Conservation (phyloP, 2,113 vertebrate species). For the Trichomycterus rosablanca region DNA sequence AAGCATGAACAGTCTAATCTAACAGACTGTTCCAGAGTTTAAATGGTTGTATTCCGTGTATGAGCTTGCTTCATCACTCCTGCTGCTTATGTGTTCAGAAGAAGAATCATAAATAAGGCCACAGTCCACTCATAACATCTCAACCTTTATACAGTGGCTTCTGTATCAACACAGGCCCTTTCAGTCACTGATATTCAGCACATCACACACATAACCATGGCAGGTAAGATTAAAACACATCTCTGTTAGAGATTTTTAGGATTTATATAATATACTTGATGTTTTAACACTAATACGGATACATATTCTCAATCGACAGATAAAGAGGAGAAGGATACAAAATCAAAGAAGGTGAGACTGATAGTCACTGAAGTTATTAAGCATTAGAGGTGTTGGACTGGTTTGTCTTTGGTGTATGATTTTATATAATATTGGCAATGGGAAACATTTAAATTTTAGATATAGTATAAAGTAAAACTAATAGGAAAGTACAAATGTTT, state of each 20-base stretch:
- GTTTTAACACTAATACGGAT: background rate
- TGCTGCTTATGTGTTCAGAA: background rate
- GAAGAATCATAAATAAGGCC: conserved; percentile 52
- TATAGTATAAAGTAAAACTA: too few species aligned
- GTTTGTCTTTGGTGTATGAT: too few species aligned
- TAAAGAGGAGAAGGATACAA: conserved; percentile 46
- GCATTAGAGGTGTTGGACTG: too few species aligned
- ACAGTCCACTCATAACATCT: conserved; percentile 46
- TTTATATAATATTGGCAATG: too few species aligned
- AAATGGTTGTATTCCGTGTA: too few species aligned
- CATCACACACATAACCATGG: conserved; percentile 21
- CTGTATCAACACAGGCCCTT: background rate
- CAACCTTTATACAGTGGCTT: conserved; percentile 8
- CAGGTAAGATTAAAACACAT: conserved; percentile 13
- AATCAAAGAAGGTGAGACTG: conserved; percentile 56
- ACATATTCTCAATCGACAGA: conserved; percentile 47
- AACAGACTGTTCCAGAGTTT: too few species aligned
- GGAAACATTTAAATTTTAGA: too few species aligned
- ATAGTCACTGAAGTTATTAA: background rate
- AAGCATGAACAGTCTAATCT: too few species aligned
- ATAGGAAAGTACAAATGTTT: too few species aligned
- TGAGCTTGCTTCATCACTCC: background rate
- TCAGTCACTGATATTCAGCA: conserved; percentile 1
- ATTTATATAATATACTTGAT: background rate
- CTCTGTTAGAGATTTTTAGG: background rate